Evolutionary conservation across 2,888 invertebrate genomes (phyloP).

Genomic region (Thera britannica): DNA sequence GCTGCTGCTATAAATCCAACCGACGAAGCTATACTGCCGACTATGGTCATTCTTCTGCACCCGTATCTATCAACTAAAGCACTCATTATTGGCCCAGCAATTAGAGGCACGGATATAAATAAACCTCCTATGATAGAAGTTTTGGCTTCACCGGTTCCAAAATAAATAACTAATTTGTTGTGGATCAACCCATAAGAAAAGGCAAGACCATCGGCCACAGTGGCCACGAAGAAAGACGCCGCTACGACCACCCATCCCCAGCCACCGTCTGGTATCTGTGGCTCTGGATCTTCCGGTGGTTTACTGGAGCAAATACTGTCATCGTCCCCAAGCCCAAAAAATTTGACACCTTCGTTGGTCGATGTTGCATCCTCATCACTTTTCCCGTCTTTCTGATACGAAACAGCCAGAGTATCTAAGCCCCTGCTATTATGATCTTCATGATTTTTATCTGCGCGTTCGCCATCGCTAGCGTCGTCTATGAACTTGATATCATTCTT

Average conservation of each 20-base stretch:
- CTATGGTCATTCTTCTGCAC: slow-evolving; percentile 90
- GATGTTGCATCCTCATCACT: slow-evolving; percentile 75
- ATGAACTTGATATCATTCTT: slow-evolving; percentile 69
- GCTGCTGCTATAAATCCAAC: slow-evolving; percentile 91
- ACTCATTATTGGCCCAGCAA: slow-evolving; percentile 93
- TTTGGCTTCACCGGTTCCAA: slow-evolving; percentile 90
- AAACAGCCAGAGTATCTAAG: slow-evolving; percentile 61
- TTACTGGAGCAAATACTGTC: slow-evolving; percentile 79
- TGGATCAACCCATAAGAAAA: slow-evolving; percentile 96
- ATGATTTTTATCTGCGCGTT: slow-evolving; percentile 56
- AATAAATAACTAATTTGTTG: slow-evolving; percentile 90
- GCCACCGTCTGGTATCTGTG: slow-evolving; percentile 92
- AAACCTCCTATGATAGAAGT: slow-evolving; percentile 95
- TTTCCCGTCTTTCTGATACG: slow-evolving; percentile 61
- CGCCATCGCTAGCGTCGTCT: slow-evolving; percentile 63
- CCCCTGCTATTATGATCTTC: slow-evolving; percentile 54
- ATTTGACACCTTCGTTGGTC: slow-evolving; percentile 80
- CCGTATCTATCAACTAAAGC: slow-evolving; percentile 94
- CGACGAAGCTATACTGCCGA: slow-evolving; percentile 89
- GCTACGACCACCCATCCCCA: slow-evolving; percentile 97
- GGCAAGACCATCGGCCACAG: slow-evolving; percentile 96
- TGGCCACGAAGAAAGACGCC: slow-evolving; percentile 93
- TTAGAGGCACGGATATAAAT: slow-evolving; percentile 94
- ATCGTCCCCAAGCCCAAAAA: slow-evolving; percentile 79
- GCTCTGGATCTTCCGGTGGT: slow-evolving; percentile 68